phyloP scores from a whole-genome alignment of 2,888 invertebrate species.

The Coenonympha arcania region DNA sequence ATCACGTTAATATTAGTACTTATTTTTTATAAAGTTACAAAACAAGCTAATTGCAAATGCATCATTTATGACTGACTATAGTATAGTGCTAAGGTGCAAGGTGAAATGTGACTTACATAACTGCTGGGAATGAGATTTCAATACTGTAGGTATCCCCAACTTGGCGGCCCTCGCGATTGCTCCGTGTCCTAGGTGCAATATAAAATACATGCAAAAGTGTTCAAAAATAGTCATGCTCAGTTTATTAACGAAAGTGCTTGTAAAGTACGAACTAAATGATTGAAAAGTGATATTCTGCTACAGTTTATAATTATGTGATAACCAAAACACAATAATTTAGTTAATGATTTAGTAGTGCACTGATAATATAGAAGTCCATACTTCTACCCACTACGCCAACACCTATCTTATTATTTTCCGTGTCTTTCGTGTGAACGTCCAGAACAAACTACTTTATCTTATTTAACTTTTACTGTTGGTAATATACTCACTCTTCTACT shows the following conservation, averaged over 20 bases:
- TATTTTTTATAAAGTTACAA: too few relatives aligned
- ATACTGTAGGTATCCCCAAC: conserved; percentile 92
- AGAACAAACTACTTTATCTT: neutral
- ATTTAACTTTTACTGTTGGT: neutral
- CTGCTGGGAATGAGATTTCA: conserved; percentile 92
- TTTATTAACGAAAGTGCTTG: conserved; percentile 13
- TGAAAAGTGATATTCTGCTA: conserved; percentile 9
- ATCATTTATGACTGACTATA: too few relatives aligned
- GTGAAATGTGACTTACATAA: conserved; percentile 82
- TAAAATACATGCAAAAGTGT: conserved; percentile 68
- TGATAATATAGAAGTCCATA: conserved; percentile 1
- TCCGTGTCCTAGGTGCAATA: conserved; percentile 78
- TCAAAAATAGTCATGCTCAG: conserved; percentile 54
- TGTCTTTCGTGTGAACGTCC: neutral
- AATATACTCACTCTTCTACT: conserved; percentile 85
- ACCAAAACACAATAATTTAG: neutral
- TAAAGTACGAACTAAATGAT: conserved; percentile 2
- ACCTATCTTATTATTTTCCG: conserved; percentile 14
- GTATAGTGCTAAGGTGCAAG: conserved; percentile 39
- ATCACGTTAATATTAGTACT: neutral
- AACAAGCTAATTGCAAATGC: too few relatives aligned
- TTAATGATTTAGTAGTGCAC: conserved; percentile 12
- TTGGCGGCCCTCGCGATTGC: conserved; percentile 86
- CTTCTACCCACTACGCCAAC: conserved; percentile 21
- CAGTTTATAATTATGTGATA: neutral